Evolutionary conservation across 2,113 vertebrate genomes (phyloP), one percentile per base, ranked within the genome.

Genomic region (Chaetodon trifascialis): DNA sequence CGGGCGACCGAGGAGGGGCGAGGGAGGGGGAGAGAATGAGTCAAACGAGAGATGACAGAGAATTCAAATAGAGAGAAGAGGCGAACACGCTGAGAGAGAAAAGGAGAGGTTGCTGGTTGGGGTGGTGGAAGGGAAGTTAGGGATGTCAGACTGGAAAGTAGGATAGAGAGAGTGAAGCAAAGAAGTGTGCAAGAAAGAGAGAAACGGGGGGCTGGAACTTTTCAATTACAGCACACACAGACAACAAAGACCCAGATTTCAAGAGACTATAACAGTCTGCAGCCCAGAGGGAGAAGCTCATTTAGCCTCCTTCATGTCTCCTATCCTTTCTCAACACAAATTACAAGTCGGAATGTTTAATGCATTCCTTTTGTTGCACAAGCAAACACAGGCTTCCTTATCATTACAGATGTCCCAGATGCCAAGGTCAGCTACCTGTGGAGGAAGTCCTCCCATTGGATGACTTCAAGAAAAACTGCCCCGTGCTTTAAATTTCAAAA

Each of bases 231-330:
- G 91, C 84, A 80, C 89, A 92, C 82, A 88, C 86, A 86, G 87
- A 92, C 90, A 91, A 94, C 93, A 95, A 94, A 94, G 93, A 91
- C 85, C 86, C 87, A 93, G 90, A 95, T 93, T 94, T 92, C 90
- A 88, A 88, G 84, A 89, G 92, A 88, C 85, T 92, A 86, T 89
- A 92, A 88, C 86, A 88, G 77, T 88, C 84, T 92, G 87, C 88
- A 91, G 86, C 90, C 93, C 83, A 7, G 52, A 90, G 95, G 92
- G 93, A 92, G 82, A 92, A 89, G 87, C 91, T 91, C 87, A 92
- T 94, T 95, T 94, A 87, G 89, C 81, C 84, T 85, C 81, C 80
- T 82, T 88, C 80, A 69, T 85, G 86, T 82, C 86, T 86, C 66
- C 78, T 65, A 34, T 88, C 85, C 76, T 81, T 77, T 84, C 80